Evolutionary conservation across 2,888 invertebrate genomes (phyloP).

Genomic region (Drosophila merina): DNA sequence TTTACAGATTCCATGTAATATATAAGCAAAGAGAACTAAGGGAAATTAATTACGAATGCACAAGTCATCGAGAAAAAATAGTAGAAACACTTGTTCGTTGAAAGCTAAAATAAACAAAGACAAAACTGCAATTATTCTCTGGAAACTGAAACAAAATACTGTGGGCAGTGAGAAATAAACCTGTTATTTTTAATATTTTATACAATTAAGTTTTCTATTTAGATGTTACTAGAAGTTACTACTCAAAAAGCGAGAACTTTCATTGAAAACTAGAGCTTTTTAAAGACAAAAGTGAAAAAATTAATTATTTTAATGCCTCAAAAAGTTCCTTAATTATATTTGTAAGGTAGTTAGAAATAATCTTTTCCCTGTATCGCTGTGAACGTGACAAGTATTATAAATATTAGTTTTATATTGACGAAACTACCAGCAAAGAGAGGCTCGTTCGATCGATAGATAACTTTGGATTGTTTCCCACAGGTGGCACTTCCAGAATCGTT

Average conservation of each 20-base stretch:
- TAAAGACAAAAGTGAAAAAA: too few species aligned
- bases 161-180: neutral
- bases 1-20: neutral
- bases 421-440: neutral
- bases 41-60: conserved; percentile 1
- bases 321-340: neutral
- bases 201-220: neutral
- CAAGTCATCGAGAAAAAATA: neutral
- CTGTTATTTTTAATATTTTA: neutral
- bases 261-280: neutral
- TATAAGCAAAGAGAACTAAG: neutral
- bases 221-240: too few species aligned
- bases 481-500: conserved; percentile 30
- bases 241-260: neutral
- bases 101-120: conserved; percentile 4
- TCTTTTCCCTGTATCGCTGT: neutral
- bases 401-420: too few species aligned
- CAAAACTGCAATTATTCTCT: neutral
- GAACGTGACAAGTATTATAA: conserved; percentile 22
- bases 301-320: neutral
- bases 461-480: conserved; percentile 9
- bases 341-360: neutral
- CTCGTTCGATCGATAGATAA: conserved; percentile 29
- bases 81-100: conserved; percentile 17
- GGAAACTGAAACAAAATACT: neutral